Conservation (phyloP, 2,113 vertebrate genomes). For the Caranx ignobilis region DNA sequence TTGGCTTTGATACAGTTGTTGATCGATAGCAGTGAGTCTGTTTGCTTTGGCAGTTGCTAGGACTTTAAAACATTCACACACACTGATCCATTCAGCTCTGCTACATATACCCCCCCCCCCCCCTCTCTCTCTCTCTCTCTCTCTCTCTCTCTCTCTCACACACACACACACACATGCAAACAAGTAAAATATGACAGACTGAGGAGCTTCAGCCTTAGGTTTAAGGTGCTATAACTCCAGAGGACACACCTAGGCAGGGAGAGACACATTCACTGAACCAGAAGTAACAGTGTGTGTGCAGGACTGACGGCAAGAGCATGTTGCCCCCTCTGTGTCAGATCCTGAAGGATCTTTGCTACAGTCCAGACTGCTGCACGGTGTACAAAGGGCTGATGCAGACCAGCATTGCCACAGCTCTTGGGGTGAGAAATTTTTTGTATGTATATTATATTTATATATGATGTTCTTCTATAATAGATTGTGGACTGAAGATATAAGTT, state of each 20-base stretch:
- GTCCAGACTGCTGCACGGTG: constrained; percentile 36
- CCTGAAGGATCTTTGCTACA: constrained; percentile 45
- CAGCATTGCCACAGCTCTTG: constrained; percentile 30
- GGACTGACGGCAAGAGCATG: constrained; percentile 17
- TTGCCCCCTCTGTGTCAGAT: constrained; percentile 42
- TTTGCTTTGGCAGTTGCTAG: constrained; percentile 23
- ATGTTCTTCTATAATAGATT: not conserved
- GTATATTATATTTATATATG: not conserved
- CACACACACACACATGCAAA: too few species aligned
- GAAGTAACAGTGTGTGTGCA: constrained; percentile 3
- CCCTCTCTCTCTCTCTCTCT: not conserved
- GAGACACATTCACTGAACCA: not conserved
- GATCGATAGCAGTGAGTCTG: constrained; percentile 1
- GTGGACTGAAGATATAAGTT: not conserved
- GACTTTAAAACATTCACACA: constrained; percentile 22
- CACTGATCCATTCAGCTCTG: not conserved
- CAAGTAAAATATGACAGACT: not conserved
- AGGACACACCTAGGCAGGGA: not conserved
- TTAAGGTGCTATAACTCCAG: not conserved
- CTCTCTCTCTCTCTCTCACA: too few species aligned
- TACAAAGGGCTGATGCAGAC: constrained; percentile 19
- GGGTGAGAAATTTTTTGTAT: constrained; percentile 55
- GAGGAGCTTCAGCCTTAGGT: not conserved
- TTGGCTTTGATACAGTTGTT: constrained; percentile 57
- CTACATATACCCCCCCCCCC: not conserved